Evolutionary conservation across 2,888 invertebrate species (phyloP), one percentile per base, ranked within the genome.

Genomic region (Caenorhabditis sp.): DNA sequence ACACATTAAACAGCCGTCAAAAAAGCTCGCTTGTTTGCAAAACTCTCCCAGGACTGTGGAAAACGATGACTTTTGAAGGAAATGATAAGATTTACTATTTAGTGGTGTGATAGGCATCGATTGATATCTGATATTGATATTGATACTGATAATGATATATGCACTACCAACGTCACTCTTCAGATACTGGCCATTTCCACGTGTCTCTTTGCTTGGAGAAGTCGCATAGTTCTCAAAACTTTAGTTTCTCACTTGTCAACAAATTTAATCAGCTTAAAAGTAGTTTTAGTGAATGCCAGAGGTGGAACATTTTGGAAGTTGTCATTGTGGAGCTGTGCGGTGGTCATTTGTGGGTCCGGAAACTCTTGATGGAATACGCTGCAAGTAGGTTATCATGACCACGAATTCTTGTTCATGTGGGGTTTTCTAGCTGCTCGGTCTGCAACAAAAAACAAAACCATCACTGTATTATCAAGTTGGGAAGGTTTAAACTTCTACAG

Each of bases 361-460:
- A 56, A 77, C 82, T 50, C 69, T 88, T 1, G 74, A 87, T 50
- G 83, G 83, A 11, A 83, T 86, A 47, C 62, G 74, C 26, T 88
- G 88, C 87, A 88, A 88, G 88, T 88, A 28, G 56, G 85, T 80
- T 76, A 35, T 28, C 15, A 24, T 13, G 32, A n/a, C 20, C 26
- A 18, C 3, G n/a, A 37, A 50, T 18, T 50, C 4, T 22, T 47
- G 26, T 11, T 11, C 28, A 37, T n/a, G n/a, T n/a, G n/a, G n/a
- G n/a, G n/a, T n/a, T n/a, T 11, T 91, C 61, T 85, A 93, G 93
- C 84, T 94, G 94, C 86, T 92, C 92, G 60, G 92, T 94, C 32
- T 94, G 94, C 86, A 86, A 83, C 6, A 94, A 93, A 91, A 93
- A 94, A 83, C 93, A 93, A 83, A 93, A 93, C 79, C 85, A 90